Evolutionary conservation across 2,888 invertebrate genomes (phyloP), one percentile per base, ranked within the genome.

Genomic region (Chalcosyrphus nemorum): DNA sequence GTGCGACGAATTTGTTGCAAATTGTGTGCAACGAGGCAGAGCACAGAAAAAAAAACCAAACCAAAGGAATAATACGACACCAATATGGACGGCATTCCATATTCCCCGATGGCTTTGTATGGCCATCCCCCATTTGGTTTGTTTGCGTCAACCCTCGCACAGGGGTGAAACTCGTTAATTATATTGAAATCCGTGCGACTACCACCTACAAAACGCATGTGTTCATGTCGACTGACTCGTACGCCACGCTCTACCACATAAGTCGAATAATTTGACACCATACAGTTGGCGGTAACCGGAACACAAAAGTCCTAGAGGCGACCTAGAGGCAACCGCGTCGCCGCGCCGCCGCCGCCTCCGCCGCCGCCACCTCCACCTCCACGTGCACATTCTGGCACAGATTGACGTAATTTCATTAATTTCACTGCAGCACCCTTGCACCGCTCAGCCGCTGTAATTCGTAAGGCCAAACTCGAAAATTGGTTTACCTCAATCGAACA

Each of bases 391-490:
- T 65, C 65, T 32, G 76, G 68, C 76, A 71, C 76, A 72, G 76
- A 81, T 81, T 81, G 81, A 81, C 81, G 81, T 65, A 71, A 81
- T 77, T 81, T 81, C 81, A 81, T 81, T 81, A 81, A 81, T 81
- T 76, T 81, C 5, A 29, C 50, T 38, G 63, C 2, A 0, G 3
- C 5, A 0, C 5, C 7, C 32, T n/a, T n/a, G n/a, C n/a, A n/a
- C 27, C 38, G n/a, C 9, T 7, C 13, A 5, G 21, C 43, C 19
- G 41, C 11, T 63, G 75, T 76, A 81, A 75, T 77, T 65, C 41
- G 65, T 45, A 54, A 57, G 76, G 71, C 81, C 81, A 71, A 63
- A 77, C 71, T 65, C 71, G 59, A 71, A 81, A 77, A 66, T 81
- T 71, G 81, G 81, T 71, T 59, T 45, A 77, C 81, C 76, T 32